Evolutionary conservation across 2,888 invertebrate genomes (phyloP).

Genomic region (Podotricha telesiphe): DNA sequence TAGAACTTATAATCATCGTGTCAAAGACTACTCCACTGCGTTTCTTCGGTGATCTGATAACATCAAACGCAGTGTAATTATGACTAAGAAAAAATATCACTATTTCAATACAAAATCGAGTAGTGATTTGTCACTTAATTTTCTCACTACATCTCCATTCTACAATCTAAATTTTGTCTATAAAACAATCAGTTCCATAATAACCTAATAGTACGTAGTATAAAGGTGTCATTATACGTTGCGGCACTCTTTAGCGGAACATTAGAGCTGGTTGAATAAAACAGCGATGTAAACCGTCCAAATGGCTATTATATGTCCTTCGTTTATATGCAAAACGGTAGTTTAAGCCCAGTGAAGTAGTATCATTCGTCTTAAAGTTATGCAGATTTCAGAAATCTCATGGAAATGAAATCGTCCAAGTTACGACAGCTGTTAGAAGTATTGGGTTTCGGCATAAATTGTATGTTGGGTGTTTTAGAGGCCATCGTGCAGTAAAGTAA

Average conservation of each 20-base stretch:
- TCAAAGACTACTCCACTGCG: too few relatives aligned
- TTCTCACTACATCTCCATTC: background rate
- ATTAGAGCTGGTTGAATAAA: slow-evolving; percentile 44
- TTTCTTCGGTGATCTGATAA: too few relatives aligned
- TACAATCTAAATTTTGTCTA: too few relatives aligned
- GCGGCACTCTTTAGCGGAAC: slow-evolving; percentile 45
- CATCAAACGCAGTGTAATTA: too few relatives aligned
- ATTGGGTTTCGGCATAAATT: slow-evolving; percentile 25
- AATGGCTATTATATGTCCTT: slow-evolving; percentile 43
- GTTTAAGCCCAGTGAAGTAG: slow-evolving; percentile 45
- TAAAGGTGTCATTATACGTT: slow-evolving; percentile 45
- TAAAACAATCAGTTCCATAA: background rate
- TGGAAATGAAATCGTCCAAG: slow-evolving; percentile 48
- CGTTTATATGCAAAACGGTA: slow-evolving; percentile 55
- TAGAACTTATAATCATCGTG: too few relatives aligned
- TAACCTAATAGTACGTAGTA: slow-evolving; percentile 39
- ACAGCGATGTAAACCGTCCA: slow-evolving; percentile 42
- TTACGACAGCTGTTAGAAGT: slow-evolving; percentile 46
- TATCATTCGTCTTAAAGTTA: slow-evolving; percentile 49
- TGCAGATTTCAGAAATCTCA: slow-evolving; percentile 52
- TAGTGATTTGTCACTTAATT: too few relatives aligned
- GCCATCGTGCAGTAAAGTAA: too few relatives aligned
- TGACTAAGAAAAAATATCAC: too few relatives aligned
- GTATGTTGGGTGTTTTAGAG: background rate
- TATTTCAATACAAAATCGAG: too few relatives aligned